Base-by-base conservation (phyloP, 2,888 invertebrate species). In the Antitype chi region DNA sequence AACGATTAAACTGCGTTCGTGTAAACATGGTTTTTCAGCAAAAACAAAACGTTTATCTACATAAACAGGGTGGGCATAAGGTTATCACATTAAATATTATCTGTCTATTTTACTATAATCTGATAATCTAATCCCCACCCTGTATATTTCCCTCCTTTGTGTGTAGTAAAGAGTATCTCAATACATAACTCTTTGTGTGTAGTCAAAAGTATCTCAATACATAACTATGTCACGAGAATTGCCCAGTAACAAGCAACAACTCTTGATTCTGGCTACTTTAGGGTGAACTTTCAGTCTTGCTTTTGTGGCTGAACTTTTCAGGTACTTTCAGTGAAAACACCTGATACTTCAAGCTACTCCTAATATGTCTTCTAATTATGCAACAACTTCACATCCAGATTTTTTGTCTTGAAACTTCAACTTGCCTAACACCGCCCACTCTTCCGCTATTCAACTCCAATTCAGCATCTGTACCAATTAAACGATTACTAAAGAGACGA, bases 401-500 rank as follows among this genome's bases (percentile, higher is more conserved):
- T 80, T 85, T 85, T 62, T 70, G 57, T 77, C 59, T 70, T 63
- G 32, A 52, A 57, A 13, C 47, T 52, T 67, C 63, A 70, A 67
- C 81, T 89, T 86, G 55, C 89, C 74, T 71, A 89, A 90, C 89
- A 86, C 85, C 72, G 66, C 88, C 88, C 86, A 87, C 89, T 66
- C 72, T 77, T 70, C 80, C 75, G 64, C 81, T 84, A 81, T 86
- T 8, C 84, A 86, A 82, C 76, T 78, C 80, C 80, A 74, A 89
- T 89, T 88, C 87, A 89, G 87, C 89, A 89, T 88, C 85, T 90
- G 91, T 92, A 92, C 91, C 92, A 92, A 93, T 94, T 93, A 92
- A 93, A 93, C 84, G 85, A 93, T 92, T 92, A 92, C 91, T 88
- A 89, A 92, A 93, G 86, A 81, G 59, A 71, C 77, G 89, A 91